These are phyloP conservation scores for Chrysopa pallens DNA, from an alignment of 1,140 invertebrate species.

Conservation along the genomic window DNA sequence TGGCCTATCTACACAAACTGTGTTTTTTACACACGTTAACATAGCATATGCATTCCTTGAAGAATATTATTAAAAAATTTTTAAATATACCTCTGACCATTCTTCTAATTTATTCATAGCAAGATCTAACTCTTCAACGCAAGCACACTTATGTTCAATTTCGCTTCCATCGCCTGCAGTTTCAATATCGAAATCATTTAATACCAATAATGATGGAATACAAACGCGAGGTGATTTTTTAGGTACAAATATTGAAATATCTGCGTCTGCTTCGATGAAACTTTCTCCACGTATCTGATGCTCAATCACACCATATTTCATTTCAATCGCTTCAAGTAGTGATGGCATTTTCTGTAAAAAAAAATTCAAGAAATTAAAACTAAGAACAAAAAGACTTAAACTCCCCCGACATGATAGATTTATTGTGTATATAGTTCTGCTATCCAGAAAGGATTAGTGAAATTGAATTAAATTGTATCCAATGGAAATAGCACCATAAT, in stretches of 20 bases:
- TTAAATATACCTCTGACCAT: slow-evolving; percentile 59
- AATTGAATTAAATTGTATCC: no score
- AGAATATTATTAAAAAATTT: no score
- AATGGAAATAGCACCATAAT: no score
- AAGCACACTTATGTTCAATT: slow-evolving; percentile 60
- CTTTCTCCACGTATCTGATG: slow-evolving; percentile 30
- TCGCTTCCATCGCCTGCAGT: slow-evolving; percentile 46
- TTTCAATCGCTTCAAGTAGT: slow-evolving; percentile 63
- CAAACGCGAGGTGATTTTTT: slow-evolving; percentile 55
- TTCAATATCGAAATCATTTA: slow-evolving; percentile 79
- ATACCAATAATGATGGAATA: slow-evolving; percentile 65
- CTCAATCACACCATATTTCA: slow-evolving; percentile 51
- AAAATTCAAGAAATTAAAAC: background rate
- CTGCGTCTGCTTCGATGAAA: slow-evolving; percentile 34
- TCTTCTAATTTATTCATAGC: slow-evolving; percentile 74
- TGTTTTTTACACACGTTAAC: no score
- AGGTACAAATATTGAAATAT: slow-evolving; percentile 66
- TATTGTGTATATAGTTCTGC: no score
- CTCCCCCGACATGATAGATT: no score
- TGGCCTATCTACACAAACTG: no score
- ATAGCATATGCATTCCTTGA: no score
- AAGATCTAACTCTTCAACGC: slow-evolving; percentile 75
- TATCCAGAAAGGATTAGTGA: no score
- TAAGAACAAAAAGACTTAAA: no score
- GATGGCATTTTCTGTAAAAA: slow-evolving; percentile 46